These are phyloP conservation scores for Addax nasomaculatus DNA, from an alignment of 2,113 vertebrate genomes.

Conservation along the genomic window DNA sequence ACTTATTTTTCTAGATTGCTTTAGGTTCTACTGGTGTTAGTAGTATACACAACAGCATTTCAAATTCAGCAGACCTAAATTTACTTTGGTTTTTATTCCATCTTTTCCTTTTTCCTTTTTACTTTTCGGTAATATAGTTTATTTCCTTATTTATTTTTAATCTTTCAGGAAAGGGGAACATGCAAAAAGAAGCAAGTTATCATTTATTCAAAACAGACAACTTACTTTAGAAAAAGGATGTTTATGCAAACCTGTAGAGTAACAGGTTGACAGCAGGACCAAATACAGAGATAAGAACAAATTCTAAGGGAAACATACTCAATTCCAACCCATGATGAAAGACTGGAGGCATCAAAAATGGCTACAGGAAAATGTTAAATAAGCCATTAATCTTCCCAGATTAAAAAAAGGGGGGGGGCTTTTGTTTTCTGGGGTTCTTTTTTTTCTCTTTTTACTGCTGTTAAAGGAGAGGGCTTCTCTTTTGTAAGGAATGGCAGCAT, in stretches of 20 bases:
- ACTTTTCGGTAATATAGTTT: neutral
- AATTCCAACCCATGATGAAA: neutral
- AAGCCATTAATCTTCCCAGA: neutral
- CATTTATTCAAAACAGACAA: neutral
- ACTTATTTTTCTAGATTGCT: neutral
- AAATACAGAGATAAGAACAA: neutral
- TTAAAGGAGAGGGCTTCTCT: neutral
- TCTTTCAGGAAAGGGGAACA: neutral
- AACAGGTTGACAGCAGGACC: neutral
- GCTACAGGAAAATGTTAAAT: neutral
- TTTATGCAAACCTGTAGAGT: neutral
- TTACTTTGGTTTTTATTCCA: neutral
- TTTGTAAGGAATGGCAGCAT: neutral
- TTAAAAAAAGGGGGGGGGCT: rapidly evolving
- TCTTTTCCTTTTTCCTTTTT: neutral
- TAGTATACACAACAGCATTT: neutral
- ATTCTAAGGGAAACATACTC: neutral
- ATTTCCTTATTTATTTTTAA: neutral
- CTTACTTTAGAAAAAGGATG: neutral
- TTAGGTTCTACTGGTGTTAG: neutral
- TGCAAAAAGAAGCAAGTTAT: neutral
- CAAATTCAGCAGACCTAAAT: neutral
- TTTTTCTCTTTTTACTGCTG: neutral
- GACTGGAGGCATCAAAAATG: neutral
- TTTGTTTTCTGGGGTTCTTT: neutral